Conservation (phyloP, 1,140 invertebrate genomes). For the Lepidurus packardi region DNA sequence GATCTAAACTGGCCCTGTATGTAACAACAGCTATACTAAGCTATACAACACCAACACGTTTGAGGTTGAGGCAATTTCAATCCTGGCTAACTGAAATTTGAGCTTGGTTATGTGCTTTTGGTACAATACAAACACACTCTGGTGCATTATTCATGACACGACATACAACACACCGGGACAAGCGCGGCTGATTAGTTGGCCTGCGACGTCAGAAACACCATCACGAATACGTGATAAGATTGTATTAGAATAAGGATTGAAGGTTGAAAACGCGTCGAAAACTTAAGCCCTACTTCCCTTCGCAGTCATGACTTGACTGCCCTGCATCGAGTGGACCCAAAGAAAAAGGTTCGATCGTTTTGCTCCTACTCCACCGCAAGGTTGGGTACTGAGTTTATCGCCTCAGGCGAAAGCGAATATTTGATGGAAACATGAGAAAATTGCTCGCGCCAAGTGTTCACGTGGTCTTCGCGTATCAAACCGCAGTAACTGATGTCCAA, state of each 20-base stretch:
- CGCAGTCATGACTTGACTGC: too few relatives aligned
- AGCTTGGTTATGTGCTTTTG: not conserved
- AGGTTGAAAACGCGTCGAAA: too few relatives aligned
- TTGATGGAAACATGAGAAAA: slow-evolving; percentile 20
- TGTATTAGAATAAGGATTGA: too few relatives aligned
- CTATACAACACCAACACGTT: not conserved
- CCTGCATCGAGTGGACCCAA: not conserved
- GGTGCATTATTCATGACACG: not conserved
- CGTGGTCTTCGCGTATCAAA: slow-evolving; percentile 10
- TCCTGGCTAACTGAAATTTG: not conserved
- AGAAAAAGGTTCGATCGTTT: not conserved
- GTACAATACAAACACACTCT: not conserved
- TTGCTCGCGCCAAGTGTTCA: not conserved
- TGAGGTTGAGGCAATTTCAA: not conserved
- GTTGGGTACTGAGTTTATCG: not conserved
- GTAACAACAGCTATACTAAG: not conserved
- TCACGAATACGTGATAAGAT: not conserved
- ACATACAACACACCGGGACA: not conserved
- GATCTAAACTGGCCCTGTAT: not conserved
- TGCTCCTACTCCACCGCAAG: not conserved
- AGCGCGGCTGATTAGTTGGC: not conserved
- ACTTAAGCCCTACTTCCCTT: too few relatives aligned
- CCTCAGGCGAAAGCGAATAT: slow-evolving; percentile 1
- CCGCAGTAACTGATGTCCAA: slow-evolving; percentile 26
- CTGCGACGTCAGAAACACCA: not conserved